Evolutionary conservation across 2,797 vertebrate genomes (phyloP).

Genomic region (Peromyscus attwateri): DNA sequence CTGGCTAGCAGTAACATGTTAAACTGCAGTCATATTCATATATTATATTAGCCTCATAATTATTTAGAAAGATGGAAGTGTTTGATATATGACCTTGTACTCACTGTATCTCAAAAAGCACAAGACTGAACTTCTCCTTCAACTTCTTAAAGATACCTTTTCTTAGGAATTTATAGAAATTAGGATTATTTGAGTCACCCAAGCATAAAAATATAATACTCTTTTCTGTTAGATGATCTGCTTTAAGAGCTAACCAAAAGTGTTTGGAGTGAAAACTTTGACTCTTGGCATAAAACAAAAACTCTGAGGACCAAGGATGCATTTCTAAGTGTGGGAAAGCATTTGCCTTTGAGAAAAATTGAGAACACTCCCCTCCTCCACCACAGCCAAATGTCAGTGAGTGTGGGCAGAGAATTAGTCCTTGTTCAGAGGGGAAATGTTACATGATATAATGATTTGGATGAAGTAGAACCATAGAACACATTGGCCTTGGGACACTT

Average conservation of each 20-base stretch:
- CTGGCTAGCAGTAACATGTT: neutral
- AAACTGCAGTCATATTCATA: neutral
- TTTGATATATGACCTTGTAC: constrained; percentile 50
- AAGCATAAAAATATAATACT: constrained; percentile 60
- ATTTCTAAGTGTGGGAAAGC: constrained; percentile 79
- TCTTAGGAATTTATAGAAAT: constrained; percentile 54
- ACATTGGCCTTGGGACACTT: constrained; percentile 43
- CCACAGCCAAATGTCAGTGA: constrained; percentile 36
- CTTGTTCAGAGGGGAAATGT: constrained; percentile 61
- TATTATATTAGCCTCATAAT: neutral
- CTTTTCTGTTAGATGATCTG: neutral
- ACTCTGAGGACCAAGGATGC: constrained; percentile 49
- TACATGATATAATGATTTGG: constrained; percentile 62
- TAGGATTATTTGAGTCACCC: constrained; percentile 1
- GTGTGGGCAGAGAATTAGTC: constrained; percentile 61
- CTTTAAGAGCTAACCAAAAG: constrained; percentile 54
- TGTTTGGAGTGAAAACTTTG: constrained; percentile 69
- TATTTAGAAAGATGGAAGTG: neutral
- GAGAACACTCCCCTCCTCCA: constrained; percentile 47
- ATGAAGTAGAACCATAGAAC: constrained; percentile 31
- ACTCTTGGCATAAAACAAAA: constrained; percentile 65
- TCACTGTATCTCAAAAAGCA: constrained; percentile 60
- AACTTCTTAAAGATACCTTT: constrained; percentile 58
- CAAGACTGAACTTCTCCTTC: neutral
- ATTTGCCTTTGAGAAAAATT: constrained; percentile 77